Conservation (phyloP, 2,888 invertebrate genomes). For the Byasa hedistus region DNA sequence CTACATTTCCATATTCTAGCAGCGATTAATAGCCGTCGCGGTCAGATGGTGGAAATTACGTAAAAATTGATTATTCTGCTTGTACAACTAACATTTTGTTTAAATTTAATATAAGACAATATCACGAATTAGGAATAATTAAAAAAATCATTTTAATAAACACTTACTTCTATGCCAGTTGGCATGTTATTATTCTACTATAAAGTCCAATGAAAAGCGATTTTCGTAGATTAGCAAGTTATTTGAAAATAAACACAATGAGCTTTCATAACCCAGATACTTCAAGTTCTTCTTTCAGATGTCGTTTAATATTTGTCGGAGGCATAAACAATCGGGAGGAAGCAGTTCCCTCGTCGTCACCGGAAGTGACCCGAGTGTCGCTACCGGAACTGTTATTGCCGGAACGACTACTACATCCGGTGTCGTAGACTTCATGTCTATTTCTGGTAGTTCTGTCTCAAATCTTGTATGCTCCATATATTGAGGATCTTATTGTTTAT, state of each 20-base stretch:
- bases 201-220: too few species aligned
- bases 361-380: constrained; percentile 75
- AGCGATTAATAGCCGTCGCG: constrained; percentile 60
- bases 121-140: not conserved
- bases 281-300: constrained; percentile 26
- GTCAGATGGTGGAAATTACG: constrained; percentile 43
- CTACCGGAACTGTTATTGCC: constrained; percentile 77
- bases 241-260: too few species aligned
- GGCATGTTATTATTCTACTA: not conserved
- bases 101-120: not conserved
- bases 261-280: constrained; percentile 19
- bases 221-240: not conserved
- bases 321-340: constrained; percentile 74
- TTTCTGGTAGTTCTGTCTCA: constrained; percentile 31
- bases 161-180: not conserved
- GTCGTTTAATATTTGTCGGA: constrained; percentile 61
- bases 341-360: constrained; percentile 67
- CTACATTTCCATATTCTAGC: constrained; percentile 63
- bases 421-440: constrained; percentile 70
- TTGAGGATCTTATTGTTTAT: not conserved
- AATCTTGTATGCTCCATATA: not conserved
- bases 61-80: constrained; percentile 20
- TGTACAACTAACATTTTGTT: constrained; percentile 4
- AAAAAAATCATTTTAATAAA: not conserved
- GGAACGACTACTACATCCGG: constrained; percentile 75